Evolutionary conservation across 2,113 vertebrate species (phyloP).

Genomic region (Cephalopholis sonnerati): DNA sequence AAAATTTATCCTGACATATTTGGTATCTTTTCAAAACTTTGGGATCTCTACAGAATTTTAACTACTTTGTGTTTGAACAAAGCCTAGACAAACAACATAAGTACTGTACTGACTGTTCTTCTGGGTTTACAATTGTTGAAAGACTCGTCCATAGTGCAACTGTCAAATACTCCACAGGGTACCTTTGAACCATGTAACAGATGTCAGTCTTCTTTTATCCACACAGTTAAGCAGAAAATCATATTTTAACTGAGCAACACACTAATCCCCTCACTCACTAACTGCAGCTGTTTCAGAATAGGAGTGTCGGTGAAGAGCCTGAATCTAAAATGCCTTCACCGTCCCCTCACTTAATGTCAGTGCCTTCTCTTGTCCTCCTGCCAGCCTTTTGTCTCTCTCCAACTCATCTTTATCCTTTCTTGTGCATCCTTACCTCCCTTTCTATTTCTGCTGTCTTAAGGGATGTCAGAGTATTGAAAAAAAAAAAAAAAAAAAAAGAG

Average conservation of each 20-base stretch:
- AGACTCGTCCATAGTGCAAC: neutral
- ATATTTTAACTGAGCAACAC: neutral
- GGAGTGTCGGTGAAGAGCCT: constrained; percentile 27
- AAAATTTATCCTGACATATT: neutral
- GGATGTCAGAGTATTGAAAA: constrained; percentile 33
- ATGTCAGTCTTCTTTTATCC: constrained; percentile 21
- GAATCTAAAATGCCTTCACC: constrained; percentile 34
- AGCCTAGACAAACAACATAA: neutral
- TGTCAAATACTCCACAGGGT: neutral
- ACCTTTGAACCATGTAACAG: neutral
- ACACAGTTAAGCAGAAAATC: constrained; percentile 23
- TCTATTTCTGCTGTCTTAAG: constrained; percentile 39
- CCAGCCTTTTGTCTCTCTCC: constrained; percentile 14
- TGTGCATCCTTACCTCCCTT: constrained; percentile 17
- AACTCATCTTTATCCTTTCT: constrained; percentile 24
- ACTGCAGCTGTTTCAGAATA: constrained; percentile 35
- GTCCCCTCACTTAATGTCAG: constrained; percentile 34
- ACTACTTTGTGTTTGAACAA: neutral
- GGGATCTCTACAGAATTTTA: neutral
- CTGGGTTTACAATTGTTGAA: neutral
- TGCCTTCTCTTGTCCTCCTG: constrained; percentile 18
- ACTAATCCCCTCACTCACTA: neutral
- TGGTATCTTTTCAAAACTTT: neutral
- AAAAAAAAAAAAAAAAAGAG: neutral
- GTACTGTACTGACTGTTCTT: neutral